These are phyloP conservation scores for Sebastes nivosus DNA, from an alignment of 2,797 vertebrate genomes.

Conservation along the genomic window DNA sequence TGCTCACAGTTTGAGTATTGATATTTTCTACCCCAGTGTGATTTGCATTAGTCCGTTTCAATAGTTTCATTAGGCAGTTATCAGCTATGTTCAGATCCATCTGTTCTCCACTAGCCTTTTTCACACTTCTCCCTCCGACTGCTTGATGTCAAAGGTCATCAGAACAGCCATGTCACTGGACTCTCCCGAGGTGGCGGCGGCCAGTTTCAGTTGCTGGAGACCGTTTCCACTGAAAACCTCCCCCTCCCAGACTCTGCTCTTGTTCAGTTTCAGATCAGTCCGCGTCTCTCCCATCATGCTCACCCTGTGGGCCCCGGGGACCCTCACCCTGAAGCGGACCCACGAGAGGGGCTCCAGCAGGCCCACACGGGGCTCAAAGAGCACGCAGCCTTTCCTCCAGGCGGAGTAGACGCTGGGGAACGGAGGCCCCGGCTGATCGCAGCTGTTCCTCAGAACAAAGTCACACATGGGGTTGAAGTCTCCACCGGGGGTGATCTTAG, in stretches of 20 bases:
- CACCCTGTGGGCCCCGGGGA: slow-evolving; percentile 77
- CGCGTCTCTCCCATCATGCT: slow-evolving; percentile 77
- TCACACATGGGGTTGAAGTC: slow-evolving; percentile 84
- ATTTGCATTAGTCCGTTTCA: slow-evolving; percentile 5
- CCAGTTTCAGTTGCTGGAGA: slow-evolving; percentile 76
- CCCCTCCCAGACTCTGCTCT: slow-evolving; percentile 84
- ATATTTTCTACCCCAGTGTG: neutral
- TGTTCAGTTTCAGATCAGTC: slow-evolving; percentile 78
- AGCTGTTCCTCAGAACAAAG: slow-evolving; percentile 80
- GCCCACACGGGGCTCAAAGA: slow-evolving; percentile 85
- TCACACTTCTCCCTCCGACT: slow-evolving; percentile 55
- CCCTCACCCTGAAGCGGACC: slow-evolving; percentile 83
- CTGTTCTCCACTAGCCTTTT: neutral
- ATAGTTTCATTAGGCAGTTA: neutral
- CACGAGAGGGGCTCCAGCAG: slow-evolving; percentile 75
- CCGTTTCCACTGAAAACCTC: slow-evolving; percentile 70
- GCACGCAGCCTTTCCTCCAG: slow-evolving; percentile 83
- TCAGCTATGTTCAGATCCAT: neutral
- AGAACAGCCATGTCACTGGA: slow-evolving; percentile 80
- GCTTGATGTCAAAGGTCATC: slow-evolving; percentile 81
- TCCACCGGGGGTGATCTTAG: slow-evolving; percentile 50
- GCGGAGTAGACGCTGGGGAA: slow-evolving; percentile 82
- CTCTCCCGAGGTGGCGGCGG: slow-evolving; percentile 64
- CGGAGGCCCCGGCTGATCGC: slow-evolving; percentile 63
- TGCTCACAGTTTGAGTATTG: slow-evolving; percentile 39